phyloP scores from a whole-genome alignment of 2,113 vertebrate species.

The Anser cygnoides region DNA sequence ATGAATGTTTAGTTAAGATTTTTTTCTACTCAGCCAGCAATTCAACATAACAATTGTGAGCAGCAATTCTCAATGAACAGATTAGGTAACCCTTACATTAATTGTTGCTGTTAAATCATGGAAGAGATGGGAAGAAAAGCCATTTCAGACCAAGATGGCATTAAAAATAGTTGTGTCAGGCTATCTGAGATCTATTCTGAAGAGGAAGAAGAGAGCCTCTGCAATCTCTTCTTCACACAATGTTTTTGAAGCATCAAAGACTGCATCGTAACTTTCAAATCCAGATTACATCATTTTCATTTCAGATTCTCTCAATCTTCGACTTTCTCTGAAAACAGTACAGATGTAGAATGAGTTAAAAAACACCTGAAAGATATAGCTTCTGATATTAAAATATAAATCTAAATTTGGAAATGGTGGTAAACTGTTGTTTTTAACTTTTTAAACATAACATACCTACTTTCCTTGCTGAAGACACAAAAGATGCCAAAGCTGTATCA shows the following conservation, averaged over 20 bases:
- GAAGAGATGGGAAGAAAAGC: background rate
- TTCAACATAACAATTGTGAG: accelerated
- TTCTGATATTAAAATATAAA: background rate
- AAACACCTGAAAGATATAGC: background rate
- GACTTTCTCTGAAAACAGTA: background rate
- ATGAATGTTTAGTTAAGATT: background rate
- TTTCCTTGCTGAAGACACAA: background rate
- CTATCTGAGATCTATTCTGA: background rate
- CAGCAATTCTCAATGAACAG: background rate
- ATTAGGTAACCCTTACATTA: background rate
- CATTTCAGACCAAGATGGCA: background rate
- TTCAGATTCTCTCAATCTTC: background rate
- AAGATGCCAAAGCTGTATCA: background rate
- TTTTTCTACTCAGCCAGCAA: background rate
- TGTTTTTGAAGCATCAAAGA: background rate
- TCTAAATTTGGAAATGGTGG: background rate
- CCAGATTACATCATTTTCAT: background rate
- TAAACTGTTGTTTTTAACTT: background rate
- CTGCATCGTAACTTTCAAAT: background rate
- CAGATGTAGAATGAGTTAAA: background rate
- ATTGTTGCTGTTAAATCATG: background rate
- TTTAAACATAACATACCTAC: background rate
- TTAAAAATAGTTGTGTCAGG: background rate
- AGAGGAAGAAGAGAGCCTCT: background rate
- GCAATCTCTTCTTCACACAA: background rate